Conservation (phyloP, 2,888 invertebrate species). For the Euspilapteryx auroguttella region DNA sequence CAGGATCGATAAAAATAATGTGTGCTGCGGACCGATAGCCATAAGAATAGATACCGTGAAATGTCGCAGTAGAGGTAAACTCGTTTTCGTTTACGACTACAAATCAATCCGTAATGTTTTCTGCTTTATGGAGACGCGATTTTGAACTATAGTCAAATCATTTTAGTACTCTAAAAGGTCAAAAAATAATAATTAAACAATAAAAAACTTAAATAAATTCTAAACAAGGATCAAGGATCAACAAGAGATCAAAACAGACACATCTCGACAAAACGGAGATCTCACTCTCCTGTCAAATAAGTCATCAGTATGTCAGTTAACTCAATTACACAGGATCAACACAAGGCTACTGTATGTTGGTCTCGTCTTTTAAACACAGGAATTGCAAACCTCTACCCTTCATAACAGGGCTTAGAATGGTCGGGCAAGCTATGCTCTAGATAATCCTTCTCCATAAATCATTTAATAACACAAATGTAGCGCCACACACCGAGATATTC, state of each 20-base stretch:
- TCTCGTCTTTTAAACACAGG: conserved; percentile 15
- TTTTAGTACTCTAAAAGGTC: too few relatives aligned
- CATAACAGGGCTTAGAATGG: conserved; percentile 26
- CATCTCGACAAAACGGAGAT: conserved; percentile 38
- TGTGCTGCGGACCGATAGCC: conserved; percentile 20
- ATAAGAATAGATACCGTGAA: not conserved
- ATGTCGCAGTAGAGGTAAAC: not conserved
- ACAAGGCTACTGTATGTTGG: conserved; percentile 54
- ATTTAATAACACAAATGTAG: conserved; percentile 59
- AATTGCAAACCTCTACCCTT: conserved; percentile 21
- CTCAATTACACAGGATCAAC: conserved; percentile 60
- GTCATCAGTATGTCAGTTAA: conserved; percentile 58
- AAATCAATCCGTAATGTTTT: too few relatives aligned
- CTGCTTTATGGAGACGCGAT: too few relatives aligned
- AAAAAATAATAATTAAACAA: too few relatives aligned
- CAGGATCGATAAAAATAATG: conserved; percentile 51
- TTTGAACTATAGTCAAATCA: too few relatives aligned
- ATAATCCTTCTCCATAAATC: conserved; percentile 58
- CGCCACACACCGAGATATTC: conserved; percentile 55
- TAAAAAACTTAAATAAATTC: too few relatives aligned
- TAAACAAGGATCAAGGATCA: too few relatives aligned
- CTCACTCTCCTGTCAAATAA: conserved; percentile 50
- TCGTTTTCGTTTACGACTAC: not conserved
- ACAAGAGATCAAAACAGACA: too few relatives aligned
- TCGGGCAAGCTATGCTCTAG: conserved; percentile 16